Evolutionary conservation across 2,113 vertebrate genomes (phyloP).

Genomic region (Cyprinodon brontotheroides): DNA sequence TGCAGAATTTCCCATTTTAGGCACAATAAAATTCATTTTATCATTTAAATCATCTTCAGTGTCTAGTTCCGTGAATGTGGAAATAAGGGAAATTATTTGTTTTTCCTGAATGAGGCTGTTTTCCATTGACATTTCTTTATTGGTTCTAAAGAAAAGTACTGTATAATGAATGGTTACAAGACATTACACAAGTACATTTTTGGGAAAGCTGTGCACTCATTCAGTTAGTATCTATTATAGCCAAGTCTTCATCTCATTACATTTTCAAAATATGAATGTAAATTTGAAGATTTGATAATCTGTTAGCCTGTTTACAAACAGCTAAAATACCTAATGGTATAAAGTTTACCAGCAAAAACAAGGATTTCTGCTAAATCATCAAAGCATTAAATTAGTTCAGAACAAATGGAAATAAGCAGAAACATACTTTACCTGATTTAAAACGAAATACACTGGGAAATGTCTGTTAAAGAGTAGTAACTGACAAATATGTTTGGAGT

Average conservation of each 20-base stretch:
- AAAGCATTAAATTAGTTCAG: background rate
- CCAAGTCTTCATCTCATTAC: background rate
- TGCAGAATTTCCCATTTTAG: slow-evolving; percentile 2
- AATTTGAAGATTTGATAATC: too few species aligned
- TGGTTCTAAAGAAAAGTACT: too few species aligned
- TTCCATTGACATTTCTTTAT: too few species aligned
- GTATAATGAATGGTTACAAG: too few species aligned
- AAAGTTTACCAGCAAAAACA: too few species aligned
- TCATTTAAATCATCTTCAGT: background rate
- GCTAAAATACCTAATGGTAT: too few species aligned
- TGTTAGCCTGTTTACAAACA: too few species aligned
- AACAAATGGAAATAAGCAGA: background rate
- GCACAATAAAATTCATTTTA: slow-evolving; percentile 16
- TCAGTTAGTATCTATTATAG: background rate
- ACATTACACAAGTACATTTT: too few species aligned
- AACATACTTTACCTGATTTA: background rate
- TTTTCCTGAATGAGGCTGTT: too few species aligned
- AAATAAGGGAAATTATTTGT: too few species aligned
- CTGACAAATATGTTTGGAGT: background rate
- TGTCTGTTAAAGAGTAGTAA: background rate
- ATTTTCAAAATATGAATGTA: background rate
- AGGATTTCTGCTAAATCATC: background rate
- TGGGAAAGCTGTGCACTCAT: background rate
- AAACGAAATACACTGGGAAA: background rate
- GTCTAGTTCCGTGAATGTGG: too few species aligned